phyloP scores from a whole-genome alignment of 2,797 vertebrate species.

The Sebastes trivittatus region DNA sequence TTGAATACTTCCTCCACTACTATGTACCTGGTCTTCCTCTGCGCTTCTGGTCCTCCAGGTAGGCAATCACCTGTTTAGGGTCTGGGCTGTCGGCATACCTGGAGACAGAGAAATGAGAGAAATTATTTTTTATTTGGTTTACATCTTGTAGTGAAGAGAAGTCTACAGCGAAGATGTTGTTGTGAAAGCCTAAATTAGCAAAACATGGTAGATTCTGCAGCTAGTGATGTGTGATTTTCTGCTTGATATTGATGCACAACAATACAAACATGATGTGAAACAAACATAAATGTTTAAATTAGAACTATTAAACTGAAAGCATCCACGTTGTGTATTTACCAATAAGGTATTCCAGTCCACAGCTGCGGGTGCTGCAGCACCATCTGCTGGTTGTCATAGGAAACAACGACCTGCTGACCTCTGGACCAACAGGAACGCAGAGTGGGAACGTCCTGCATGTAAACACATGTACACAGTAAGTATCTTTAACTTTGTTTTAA shows the following conservation, averaged over 20 bases:
- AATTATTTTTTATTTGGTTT: not conserved
- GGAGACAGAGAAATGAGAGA: constrained; percentile 17
- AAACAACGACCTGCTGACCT: constrained; percentile 87
- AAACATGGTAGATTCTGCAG: not conserved
- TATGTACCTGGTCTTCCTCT: constrained; percentile 85
- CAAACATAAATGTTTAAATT: fast-evolving
- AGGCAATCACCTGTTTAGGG: constrained; percentile 79
- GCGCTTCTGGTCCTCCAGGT: constrained; percentile 83
- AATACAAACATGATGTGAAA: not conserved
- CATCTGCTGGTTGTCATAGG: constrained; percentile 79
- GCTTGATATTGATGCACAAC: not conserved
- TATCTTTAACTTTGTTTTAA: not conserved
- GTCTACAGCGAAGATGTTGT: not conserved
- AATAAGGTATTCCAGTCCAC: constrained; percentile 82
- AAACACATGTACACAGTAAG: not conserved
- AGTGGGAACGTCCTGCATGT: constrained; percentile 82
- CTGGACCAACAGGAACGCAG: constrained; percentile 85
- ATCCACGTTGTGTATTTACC: constrained; percentile 34
- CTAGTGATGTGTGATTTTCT: not conserved
- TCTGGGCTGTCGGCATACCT: constrained; percentile 89
- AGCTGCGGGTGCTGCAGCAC: constrained; percentile 75
- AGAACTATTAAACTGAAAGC: not conserved
- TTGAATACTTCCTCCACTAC: not conserved
- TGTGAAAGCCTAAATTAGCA: not conserved
- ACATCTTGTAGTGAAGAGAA: not conserved